A percentile compares a stretch with the other conserved stretches of the same genome.
Evolutionary conservation across 2,888 invertebrate species (phyloP).

Genomic region (Pharmacophagus antenor): DNA sequence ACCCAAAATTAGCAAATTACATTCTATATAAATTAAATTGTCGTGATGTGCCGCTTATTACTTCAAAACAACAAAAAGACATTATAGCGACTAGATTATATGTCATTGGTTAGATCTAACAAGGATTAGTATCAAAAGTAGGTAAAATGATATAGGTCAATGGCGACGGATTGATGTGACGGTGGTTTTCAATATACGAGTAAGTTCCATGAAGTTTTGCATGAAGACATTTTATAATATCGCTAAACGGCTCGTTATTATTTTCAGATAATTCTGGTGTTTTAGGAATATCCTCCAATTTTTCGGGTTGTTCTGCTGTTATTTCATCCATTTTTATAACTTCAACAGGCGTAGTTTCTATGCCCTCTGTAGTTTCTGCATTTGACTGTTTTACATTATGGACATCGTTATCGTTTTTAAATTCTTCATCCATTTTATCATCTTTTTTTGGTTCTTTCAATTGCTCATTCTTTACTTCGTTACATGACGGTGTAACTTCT

Average conservation of each 20-base stretch:
- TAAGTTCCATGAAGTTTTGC: slow-evolving; percentile 46
- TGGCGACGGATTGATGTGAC: slow-evolving; percentile 47
- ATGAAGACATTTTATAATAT: slow-evolving; percentile 63
- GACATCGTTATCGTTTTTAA: slow-evolving; percentile 24
- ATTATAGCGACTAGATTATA: slow-evolving; percentile 2
- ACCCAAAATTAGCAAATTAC: no score
- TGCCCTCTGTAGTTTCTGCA: slow-evolving; percentile 31
- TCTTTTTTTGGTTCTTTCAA: slow-evolving; percentile 39
- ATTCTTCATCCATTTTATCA: slow-evolving; percentile 24
- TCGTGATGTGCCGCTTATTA: no score
- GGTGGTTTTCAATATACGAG: slow-evolving; percentile 35
- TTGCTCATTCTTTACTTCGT: slow-evolving; percentile 51
- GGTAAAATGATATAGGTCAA: slow-evolving; percentile 64
- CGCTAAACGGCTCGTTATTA: slow-evolving; percentile 48
- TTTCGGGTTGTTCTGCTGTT: slow-evolving; percentile 26
- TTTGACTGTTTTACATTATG: slow-evolving; percentile 28
- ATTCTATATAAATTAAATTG: no score
- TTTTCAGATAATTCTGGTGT: slow-evolving; percentile 28
- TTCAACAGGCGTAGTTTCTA: slow-evolving; percentile 11
- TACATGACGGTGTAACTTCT: slow-evolving; percentile 42
- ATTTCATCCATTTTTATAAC: slow-evolving; percentile 27
- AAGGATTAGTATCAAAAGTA: slow-evolving; percentile 47
- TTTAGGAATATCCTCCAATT: slow-evolving; percentile 11
- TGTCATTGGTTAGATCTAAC: slow-evolving; percentile 16
- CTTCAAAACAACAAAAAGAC: slow-evolving; percentile 2